These are phyloP conservation scores for Solenopsis invicta DNA, from an alignment of 1,140 invertebrate genomes.

Conservation along the genomic window DNA sequence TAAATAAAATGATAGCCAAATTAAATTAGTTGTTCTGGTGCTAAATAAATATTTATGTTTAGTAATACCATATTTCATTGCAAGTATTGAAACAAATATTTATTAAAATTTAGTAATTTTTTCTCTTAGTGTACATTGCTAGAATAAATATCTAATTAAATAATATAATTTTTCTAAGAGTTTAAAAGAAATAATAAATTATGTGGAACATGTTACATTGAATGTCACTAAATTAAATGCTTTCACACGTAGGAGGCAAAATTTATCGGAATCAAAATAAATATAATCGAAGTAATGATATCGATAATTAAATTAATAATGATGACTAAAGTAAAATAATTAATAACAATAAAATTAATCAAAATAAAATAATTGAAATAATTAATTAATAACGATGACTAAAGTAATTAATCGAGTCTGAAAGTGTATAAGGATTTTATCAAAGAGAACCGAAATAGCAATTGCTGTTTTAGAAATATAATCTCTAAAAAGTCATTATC, in stretches of 20 bases:
- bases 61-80: too few species aligned
- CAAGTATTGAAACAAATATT: too few species aligned
- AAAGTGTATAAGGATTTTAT: background rate
- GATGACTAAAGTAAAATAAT: too few species aligned
- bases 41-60: too few species aligned
- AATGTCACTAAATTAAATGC: background rate
- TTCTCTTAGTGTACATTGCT: background rate
- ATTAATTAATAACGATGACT: too few species aligned
- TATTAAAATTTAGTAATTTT: too few species aligned
- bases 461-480: constrained; percentile 4
- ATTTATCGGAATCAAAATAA: background rate
- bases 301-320: background rate
- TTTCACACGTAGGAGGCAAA: background rate
- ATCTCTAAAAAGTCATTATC: constrained; percentile 27
- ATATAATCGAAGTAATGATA: background rate
- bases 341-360: too few species aligned
- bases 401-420: background rate
- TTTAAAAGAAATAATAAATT: background rate
- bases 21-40: too few species aligned
- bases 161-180: background rate
- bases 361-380: too few species aligned
- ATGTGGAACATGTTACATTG: background rate
- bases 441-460: background rate
- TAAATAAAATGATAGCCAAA: too few species aligned
- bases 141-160: background rate